Base-by-base conservation (phyloP, 2,113 vertebrate genomes). In the Burhinus bistriatus region DNA sequence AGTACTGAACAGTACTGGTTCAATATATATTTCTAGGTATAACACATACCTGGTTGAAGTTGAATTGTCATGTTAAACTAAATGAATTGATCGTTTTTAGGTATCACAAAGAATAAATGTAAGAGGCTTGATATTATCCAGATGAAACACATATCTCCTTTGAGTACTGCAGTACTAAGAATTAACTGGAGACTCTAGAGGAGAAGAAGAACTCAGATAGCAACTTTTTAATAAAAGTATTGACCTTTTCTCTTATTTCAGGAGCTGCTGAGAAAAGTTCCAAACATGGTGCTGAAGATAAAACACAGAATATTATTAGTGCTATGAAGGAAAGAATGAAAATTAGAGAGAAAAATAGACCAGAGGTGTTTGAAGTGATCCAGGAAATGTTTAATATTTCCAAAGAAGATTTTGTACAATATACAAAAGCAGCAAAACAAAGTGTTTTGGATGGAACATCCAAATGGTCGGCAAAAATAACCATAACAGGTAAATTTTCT, bases 311-410 rank as follows among this genome's bases (percentile, higher is more conserved):
- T 90, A 99, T 99, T 91, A 99, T 99, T 92, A 99, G 98, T 96
- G 99, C 99, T 47, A 99, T 99, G 99, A 99, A 99, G 91, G 99
- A 99, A 92, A 98, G 99, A 81, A 99, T 99, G 99, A 99, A 99
- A 96, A 99, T 99, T 93, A 97, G 99, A 42, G 99, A 99, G 97
- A 99, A 98, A 97, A 99, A 99, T 91, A 97, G 99, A 5, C 99
- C 99, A 3, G 99, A 99, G 45, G 99, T 99, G 72, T 99, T 99
- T 82, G 99, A 99, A 95, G 97, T 99, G 70, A 99, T 99, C 94
- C 99, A 99, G 97, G 99, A 99, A 97, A 99, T 99, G 98, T 99
- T 99, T 95, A 98, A 98, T 68, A 96, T 99, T 95, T 98, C 99
- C 44, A 99, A 99, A 95, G 99, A 99, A 93, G 99, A 99, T 83